Evolutionary conservation across 2,797 vertebrate genomes (phyloP).

Genomic region (Hylomyscus alleni): DNA sequence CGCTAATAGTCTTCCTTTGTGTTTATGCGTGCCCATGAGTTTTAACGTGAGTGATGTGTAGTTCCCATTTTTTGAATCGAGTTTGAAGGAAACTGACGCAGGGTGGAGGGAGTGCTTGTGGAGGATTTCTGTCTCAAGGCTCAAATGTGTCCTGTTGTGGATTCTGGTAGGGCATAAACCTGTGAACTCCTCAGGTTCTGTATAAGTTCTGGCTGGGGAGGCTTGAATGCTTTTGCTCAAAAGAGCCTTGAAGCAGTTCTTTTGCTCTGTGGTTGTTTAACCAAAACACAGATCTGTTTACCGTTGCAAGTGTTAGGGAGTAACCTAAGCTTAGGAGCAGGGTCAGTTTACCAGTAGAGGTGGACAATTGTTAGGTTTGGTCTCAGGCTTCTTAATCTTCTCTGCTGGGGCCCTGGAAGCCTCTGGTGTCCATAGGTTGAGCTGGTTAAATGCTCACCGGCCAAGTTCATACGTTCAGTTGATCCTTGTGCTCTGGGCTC

Average conservation of each 20-base stretch:
- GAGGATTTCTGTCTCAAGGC: neutral
- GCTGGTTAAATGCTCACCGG: neutral
- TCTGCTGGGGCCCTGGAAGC: neutral
- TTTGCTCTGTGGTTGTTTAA: conserved; percentile 64
- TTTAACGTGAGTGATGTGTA: neutral
- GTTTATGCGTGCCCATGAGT: neutral
- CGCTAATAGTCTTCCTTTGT: neutral
- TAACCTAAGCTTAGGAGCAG: neutral
- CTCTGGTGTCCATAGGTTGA: neutral
- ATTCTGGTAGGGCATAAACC: neutral
- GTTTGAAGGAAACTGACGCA: neutral
- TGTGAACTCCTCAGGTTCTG: neutral
- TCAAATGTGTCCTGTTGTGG: neutral
- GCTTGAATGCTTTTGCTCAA: conserved; percentile 22
- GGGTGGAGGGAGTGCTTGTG: neutral
- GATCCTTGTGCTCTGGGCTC: neutral
- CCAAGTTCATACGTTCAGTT: neutral
- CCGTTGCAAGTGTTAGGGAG: conserved; percentile 20
- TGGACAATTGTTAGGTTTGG: conserved; percentile 33
- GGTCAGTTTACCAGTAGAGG: conserved; percentile 1
- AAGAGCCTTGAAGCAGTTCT: conserved; percentile 45
- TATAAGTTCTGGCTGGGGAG: neutral
- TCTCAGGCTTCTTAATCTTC: neutral
- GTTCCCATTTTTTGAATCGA: neutral
- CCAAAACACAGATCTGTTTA: conserved; percentile 66